A percentile compares a stretch with the other conserved stretches of the same genome.
These are phyloP conservation scores for Clusia tigrina DNA, from an alignment of 2,888 invertebrate species.

Conservation along the genomic window DNA sequence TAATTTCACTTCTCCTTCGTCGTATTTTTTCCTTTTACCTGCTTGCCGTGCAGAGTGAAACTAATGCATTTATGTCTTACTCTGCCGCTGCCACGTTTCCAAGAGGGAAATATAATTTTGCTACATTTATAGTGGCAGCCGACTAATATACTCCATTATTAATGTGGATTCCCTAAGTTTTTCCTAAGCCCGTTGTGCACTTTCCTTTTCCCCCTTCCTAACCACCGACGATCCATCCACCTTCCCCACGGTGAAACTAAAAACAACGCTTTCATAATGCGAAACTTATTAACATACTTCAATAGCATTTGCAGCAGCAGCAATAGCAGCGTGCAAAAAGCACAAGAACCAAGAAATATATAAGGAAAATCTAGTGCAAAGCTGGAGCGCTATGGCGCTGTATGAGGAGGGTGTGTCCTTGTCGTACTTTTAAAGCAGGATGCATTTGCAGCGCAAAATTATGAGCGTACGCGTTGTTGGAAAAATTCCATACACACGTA, in stretches of 20 bases:
- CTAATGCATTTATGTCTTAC: no score
- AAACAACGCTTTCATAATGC: slow-evolving; percentile 16
- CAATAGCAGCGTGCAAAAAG: neutral
- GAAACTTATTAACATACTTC: slow-evolving; percentile 18
- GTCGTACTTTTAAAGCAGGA: neutral
- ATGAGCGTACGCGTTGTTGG: neutral
- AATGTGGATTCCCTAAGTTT: neutral
- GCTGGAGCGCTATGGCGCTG: neutral
- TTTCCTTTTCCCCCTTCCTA: neutral
- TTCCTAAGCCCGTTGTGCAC: neutral
- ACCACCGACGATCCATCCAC: no score
- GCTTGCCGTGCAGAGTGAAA: no score
- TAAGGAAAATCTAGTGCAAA: neutral
- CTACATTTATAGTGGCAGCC: neutral
- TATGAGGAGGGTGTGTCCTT: slow-evolving; percentile 1
- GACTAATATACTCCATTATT: neutral
- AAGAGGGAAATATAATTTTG: neutral
- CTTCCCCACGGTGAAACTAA: neutral
- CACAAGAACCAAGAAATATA: slow-evolving; percentile 1
- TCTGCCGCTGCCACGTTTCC: neutral
- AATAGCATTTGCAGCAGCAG: neutral
- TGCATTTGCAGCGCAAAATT: neutral
- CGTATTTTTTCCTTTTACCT: no score
- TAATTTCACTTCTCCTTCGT: no score
- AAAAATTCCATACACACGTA: neutral